Evolutionary conservation across 2,797 vertebrate species (phyloP).

Genomic region (Nyctibius grandis): DNA sequence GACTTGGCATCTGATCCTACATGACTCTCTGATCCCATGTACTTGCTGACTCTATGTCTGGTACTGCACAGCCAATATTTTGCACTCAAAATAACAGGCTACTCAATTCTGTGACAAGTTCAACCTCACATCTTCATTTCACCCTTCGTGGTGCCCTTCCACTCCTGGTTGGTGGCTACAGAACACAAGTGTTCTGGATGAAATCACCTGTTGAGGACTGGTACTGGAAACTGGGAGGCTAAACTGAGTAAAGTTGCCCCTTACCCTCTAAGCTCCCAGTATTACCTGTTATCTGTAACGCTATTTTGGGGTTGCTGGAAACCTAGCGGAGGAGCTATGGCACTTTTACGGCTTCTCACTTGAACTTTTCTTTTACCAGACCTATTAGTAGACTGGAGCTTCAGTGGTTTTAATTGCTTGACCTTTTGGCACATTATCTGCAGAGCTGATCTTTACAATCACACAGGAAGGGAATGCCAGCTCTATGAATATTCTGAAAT

Average conservation of each 20-base stretch:
- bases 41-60: background rate
- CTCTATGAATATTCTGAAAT: background rate
- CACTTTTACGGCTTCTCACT: background rate
- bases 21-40: background rate
- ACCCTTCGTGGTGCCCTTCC: background rate
- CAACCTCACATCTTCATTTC: background rate
- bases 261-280: background rate
- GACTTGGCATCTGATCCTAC: background rate
- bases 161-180: background rate
- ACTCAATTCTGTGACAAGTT: background rate
- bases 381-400: background rate
- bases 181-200: background rate
- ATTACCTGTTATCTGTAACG: rapidly evolving
- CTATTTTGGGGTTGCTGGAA: background rate
- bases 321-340: background rate
- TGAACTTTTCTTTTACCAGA: background rate
- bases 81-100: background rate
- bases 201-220: background rate
- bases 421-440: constrained; percentile 39
- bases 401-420: constrained; percentile 33
- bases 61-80: background rate
- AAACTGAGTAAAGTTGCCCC: background rate
- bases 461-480: background rate
- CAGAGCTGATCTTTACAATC: constrained; percentile 9
- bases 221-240: background rate